Conservation (phyloP, 2,797 vertebrate species). For the Pogoniulus pusillus region DNA sequence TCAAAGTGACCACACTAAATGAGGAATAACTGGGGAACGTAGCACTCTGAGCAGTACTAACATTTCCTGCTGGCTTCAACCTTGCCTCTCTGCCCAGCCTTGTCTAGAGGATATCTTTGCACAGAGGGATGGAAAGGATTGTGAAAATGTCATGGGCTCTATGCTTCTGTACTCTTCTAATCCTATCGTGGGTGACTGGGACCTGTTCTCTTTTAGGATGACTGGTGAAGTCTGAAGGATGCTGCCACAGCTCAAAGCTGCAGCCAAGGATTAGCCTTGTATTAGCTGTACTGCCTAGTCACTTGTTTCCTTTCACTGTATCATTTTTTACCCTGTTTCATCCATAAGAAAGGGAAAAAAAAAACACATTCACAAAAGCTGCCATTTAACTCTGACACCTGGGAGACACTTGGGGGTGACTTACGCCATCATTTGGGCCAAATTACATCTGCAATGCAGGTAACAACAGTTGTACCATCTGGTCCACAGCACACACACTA, state of each 20-base stretch:
- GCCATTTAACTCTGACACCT: slow-evolving; percentile 1
- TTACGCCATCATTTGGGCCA: slow-evolving; percentile 38
- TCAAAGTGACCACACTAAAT: not conserved
- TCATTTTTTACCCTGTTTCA: not conserved
- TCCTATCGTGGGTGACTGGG: not conserved
- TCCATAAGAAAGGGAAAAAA: not conserved
- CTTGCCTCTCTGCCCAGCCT: not conserved
- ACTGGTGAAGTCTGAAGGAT: slow-evolving; percentile 30
- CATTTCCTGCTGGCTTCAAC: slow-evolving; percentile 26
- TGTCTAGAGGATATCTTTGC: not conserved
- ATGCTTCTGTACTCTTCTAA: not conserved
- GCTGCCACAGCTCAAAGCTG: slow-evolving; percentile 1
- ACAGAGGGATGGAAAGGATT: not conserved
- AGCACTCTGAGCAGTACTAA: not conserved
- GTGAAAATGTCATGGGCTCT: not conserved
- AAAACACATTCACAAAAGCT: not conserved
- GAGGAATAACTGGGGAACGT: rapidly evolving
- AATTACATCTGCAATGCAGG: slow-evolving; percentile 57
- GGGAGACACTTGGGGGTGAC: not conserved
- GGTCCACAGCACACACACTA: not conserved
- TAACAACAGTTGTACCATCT: slow-evolving; percentile 53
- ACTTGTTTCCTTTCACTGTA: not conserved
- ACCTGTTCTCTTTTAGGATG: slow-evolving; percentile 25
- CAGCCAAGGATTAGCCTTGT: slow-evolving; percentile 24
- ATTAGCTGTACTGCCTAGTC: not conserved